Evolutionary conservation across 2,888 invertebrate species (phyloP).

Genomic region (Trissoscelio sp.): DNA sequence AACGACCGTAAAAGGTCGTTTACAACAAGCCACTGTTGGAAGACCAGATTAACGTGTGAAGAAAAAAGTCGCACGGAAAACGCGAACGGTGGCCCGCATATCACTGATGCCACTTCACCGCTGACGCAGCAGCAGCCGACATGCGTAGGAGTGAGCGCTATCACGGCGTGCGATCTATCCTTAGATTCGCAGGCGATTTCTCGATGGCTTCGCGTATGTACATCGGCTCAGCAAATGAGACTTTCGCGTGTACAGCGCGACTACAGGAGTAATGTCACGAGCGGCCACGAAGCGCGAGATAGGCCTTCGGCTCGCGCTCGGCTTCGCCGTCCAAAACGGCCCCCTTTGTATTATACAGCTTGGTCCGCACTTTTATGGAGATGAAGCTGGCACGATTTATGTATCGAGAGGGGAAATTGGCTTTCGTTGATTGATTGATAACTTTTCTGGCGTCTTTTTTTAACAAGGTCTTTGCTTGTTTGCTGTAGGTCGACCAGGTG

Average conservation of each 20-base stretch:
- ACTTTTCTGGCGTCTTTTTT: not conserved
- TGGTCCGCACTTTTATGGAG: constrained; percentile 9
- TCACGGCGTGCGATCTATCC: constrained; percentile 45
- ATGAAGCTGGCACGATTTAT: not conserved
- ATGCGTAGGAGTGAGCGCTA: constrained; percentile 51
- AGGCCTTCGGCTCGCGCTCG: constrained; percentile 20
- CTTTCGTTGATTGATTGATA: not conserved
- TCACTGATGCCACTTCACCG: constrained; percentile 46
- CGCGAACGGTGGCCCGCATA: constrained; percentile 32
- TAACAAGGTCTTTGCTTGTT: not conserved
- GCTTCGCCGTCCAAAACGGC: constrained; percentile 10
- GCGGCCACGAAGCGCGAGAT: constrained; percentile 27
- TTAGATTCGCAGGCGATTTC: constrained; percentile 46
- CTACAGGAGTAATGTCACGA: constrained; percentile 33
- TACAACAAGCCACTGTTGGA: not conserved
- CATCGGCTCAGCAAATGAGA: constrained; percentile 42
- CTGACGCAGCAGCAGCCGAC: constrained; percentile 31
- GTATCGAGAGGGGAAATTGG: not conserved
- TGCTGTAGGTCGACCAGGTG: not conserved
- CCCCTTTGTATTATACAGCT: too few relatives aligned
- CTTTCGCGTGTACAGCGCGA: constrained; percentile 52
- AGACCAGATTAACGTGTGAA: not conserved
- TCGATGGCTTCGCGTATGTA: constrained; percentile 39
- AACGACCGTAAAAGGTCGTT: not conserved
- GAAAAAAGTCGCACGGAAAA: constrained; percentile 4